Evolutionary conservation across 1,140 invertebrate species (phyloP).

Genomic region (Thalassaphorura encarpata): DNA sequence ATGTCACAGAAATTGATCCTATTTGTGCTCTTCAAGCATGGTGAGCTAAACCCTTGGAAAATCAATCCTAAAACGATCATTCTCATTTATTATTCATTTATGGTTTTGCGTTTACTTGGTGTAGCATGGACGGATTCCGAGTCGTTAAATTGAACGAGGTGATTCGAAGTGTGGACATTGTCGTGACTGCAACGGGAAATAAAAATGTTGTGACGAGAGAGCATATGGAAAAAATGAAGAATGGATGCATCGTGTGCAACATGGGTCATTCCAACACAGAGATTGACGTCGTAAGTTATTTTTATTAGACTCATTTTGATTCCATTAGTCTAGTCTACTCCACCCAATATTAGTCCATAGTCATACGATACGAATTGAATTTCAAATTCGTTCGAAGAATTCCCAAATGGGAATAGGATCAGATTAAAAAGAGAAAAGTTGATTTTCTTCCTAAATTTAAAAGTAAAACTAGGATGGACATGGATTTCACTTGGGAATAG

Average conservation of each 20-base stretch:
- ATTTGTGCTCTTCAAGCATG: conserved; percentile 95
- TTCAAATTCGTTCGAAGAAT: too few relatives aligned
- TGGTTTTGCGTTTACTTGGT: conserved; percentile 29
- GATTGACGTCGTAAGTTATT: conserved; percentile 77
- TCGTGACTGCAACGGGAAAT: conserved; percentile 92
- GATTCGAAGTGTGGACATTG: conserved; percentile 84
- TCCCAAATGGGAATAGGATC: too few relatives aligned
- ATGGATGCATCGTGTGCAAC: conserved; percentile 91
- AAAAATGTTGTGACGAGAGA: conserved; percentile 92
- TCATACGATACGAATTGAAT: too few relatives aligned
- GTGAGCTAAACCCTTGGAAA: conserved; percentile 40
- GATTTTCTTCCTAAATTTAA: too few relatives aligned
- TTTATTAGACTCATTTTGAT: too few relatives aligned
- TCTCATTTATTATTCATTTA: conserved; percentile 1
- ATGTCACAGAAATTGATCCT: conserved; percentile 96
- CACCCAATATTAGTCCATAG: too few relatives aligned
- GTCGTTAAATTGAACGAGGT: conserved; percentile 92
- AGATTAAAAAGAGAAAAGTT: too few relatives aligned
- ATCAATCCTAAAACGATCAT: background rate
- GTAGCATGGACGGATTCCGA: conserved; percentile 92
- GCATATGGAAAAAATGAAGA: conserved; percentile 96
- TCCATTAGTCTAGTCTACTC: too few relatives aligned
- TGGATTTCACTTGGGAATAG: too few relatives aligned
- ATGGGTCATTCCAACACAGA: conserved; percentile 98
- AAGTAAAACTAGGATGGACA: too few relatives aligned